These are phyloP conservation scores for Mythimna impura DNA, from an alignment of 2,888 invertebrate species.

Conservation along the genomic window DNA sequence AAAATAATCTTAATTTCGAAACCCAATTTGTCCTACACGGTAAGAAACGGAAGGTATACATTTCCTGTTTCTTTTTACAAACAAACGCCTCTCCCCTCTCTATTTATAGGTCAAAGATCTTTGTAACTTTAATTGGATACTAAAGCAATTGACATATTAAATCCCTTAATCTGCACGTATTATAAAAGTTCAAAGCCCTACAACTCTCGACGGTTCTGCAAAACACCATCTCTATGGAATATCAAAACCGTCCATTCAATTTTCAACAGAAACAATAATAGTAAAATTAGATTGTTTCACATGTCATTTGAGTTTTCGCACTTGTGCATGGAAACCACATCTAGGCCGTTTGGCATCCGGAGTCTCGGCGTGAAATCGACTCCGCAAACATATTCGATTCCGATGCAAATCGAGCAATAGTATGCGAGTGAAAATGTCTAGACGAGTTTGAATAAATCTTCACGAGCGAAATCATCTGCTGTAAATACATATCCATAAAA, in stretches of 20 bases:
- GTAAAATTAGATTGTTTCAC: slow-evolving; percentile 46
- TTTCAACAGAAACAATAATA: slow-evolving; percentile 26
- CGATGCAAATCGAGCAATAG: slow-evolving; percentile 78
- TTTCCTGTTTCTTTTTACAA: not conserved
- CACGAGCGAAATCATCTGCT: slow-evolving; percentile 57
- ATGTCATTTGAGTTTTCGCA: slow-evolving; percentile 57
- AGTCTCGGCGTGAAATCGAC: slow-evolving; percentile 80
- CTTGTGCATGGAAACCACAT: slow-evolving; percentile 74
- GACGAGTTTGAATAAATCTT: slow-evolving; percentile 72
- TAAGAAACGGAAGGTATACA: not conserved
- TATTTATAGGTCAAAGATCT: not conserved
- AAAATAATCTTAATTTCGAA: no score
- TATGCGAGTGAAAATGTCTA: slow-evolving; percentile 74
- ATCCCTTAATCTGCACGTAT: slow-evolving; percentile 6
- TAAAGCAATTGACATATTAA: slow-evolving; percentile 25
- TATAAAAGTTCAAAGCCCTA: slow-evolving; percentile 16
- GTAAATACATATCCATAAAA: slow-evolving; percentile 48
- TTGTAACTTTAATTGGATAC: slow-evolving; percentile 26
- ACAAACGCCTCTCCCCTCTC: no score
- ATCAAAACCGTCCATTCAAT: slow-evolving; percentile 5
- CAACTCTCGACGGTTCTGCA: not conserved
- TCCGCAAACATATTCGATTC: slow-evolving; percentile 77
- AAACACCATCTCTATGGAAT: not conserved
- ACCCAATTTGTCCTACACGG: no score
- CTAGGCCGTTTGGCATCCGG: slow-evolving; percentile 76